These are phyloP conservation scores for Ptychadena robeensis DNA, from an alignment of 2,797 vertebrate genomes.

Conservation along the genomic window DNA sequence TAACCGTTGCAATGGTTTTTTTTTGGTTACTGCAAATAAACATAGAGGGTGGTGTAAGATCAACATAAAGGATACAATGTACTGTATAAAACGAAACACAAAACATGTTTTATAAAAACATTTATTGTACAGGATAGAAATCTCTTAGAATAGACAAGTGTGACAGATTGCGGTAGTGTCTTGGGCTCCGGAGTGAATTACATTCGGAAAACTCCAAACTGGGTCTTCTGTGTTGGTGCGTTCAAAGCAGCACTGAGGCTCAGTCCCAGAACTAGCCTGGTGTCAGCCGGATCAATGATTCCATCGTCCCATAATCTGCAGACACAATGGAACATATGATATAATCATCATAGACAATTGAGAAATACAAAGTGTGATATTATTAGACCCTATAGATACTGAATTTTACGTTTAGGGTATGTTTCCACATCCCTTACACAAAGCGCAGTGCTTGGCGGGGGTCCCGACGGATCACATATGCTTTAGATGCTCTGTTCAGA, in stretches of 20 bases:
- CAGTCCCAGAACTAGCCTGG: conserved; percentile 91
- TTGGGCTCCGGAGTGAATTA: conserved; percentile 66
- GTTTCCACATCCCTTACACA: no score
- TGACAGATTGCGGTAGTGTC: background rate
- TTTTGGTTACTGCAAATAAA: no score
- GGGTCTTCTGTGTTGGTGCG: conserved; percentile 86
- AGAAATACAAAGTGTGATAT: no score
- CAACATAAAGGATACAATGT: no score
- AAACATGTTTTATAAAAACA: conserved; percentile 31
- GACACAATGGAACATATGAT: conserved; percentile 56
- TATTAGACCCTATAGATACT: no score
- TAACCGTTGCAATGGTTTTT: no score
- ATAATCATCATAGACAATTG: no score
- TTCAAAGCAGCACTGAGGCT: conserved; percentile 93
- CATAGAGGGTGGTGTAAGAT: no score
- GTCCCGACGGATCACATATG: no score
- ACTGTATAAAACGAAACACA: background rate
- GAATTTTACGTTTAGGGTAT: no score
- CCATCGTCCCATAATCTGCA: conserved; percentile 96
- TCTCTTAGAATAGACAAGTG: conserved; percentile 22
- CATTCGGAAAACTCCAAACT: conserved; percentile 93
- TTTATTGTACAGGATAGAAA: conserved; percentile 61
- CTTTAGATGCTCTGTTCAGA: no score
- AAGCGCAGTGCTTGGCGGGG: no score
- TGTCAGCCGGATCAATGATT: conserved; percentile 95